Evolutionary conservation across 1,140 invertebrate species (phyloP).

Genomic region (Oppia nitens): DNA sequence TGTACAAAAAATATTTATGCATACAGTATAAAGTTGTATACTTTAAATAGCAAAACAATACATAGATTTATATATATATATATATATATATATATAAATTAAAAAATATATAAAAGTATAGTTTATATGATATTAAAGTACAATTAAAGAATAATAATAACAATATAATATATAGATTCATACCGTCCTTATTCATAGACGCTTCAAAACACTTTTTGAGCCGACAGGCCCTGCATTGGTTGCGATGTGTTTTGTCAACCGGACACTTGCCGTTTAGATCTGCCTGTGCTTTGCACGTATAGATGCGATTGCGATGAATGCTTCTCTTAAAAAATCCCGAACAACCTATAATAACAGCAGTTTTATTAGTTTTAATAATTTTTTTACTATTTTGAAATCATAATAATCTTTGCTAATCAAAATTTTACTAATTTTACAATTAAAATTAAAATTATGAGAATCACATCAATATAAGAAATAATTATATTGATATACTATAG

Average conservation of each 20-base stretch:
- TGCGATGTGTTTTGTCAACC: conserved; percentile 89
- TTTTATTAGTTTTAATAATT: neutral
- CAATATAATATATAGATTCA: no score
- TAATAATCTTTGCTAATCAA: neutral
- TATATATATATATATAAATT: neutral
- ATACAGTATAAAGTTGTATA: no score
- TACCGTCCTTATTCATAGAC: conserved; percentile 97
- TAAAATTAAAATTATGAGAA: neutral
- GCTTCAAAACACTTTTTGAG: conserved; percentile 92
- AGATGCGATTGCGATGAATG: conserved; percentile 83
- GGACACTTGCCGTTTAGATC: conserved; percentile 80
- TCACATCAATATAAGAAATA: neutral
- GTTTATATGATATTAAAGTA: neutral
- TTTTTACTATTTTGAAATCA: no score
- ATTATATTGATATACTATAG: neutral
- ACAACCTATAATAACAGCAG: conserved; percentile 44
- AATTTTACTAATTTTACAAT: neutral
- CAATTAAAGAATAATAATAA: neutral
- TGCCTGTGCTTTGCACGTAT: conserved; percentile 88
- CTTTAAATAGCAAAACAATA: no score
- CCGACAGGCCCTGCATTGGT: conserved; percentile 89
- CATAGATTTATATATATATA: neutral
- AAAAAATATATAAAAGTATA: no score
- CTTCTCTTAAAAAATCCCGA: conserved; percentile 94
- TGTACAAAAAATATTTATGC: no score